Conservation (phyloP, 2,888 invertebrate genomes). For the Athalia cordata region DNA sequence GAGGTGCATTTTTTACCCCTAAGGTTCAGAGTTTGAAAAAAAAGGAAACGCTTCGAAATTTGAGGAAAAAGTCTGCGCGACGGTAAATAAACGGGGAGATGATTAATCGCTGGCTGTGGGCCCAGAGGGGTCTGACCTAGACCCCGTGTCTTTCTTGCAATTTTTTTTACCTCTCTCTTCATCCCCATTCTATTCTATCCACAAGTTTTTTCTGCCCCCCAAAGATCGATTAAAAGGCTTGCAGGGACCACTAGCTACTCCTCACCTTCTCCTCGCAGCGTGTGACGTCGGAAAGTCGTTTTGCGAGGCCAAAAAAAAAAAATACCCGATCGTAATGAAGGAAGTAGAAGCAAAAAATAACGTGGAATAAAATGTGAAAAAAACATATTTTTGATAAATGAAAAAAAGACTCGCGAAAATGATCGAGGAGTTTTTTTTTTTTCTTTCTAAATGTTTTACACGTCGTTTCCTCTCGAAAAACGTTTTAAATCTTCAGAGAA, state of each 20-base stretch:
- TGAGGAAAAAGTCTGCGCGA: conserved; percentile 27
- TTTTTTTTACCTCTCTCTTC: conserved; percentile 14
- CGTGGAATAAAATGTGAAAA: conserved; percentile 36
- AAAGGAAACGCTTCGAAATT: conserved; percentile 27
- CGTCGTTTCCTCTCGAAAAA: not conserved
- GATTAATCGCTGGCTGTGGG: conserved; percentile 67
- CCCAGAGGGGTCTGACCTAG: conserved; percentile 37
- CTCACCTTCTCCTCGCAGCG: not conserved
- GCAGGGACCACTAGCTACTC: not conserved
- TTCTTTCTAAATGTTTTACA: not conserved
- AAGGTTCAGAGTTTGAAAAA: not conserved
- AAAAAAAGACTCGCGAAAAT: conserved; percentile 48
- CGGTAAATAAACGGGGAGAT: conserved; percentile 60
- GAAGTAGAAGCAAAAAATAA: conserved; percentile 16
- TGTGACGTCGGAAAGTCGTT: conserved; percentile 11
- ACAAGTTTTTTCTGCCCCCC: conserved; percentile 18
- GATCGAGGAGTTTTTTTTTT: conserved; percentile 7
- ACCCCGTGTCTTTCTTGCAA: conserved; percentile 41
- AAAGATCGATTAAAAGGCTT: conserved; percentile 44
- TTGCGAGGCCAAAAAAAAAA: conserved; percentile 41
- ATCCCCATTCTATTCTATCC: conserved; percentile 6
- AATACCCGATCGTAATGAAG: conserved; percentile 26
- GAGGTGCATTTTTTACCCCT: conserved; percentile 30
- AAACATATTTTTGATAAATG: too few relatives aligned
- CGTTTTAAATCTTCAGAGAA: not conserved